Base-by-base conservation (phyloP, 2,113 vertebrate species). In the Sarotherodon lohbergeri region DNA sequence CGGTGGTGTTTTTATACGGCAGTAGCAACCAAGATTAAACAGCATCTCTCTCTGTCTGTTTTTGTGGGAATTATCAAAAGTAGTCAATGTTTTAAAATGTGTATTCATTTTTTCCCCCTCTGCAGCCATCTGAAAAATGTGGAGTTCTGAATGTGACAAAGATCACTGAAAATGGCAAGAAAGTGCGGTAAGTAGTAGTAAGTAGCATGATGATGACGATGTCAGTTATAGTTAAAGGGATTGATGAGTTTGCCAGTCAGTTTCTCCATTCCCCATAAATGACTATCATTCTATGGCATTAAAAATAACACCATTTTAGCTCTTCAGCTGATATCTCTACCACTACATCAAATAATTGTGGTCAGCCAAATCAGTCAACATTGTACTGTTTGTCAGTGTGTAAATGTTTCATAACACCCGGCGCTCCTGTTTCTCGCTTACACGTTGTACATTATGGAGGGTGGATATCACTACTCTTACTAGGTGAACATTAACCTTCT, bases 81-180 rank as follows among this genome's bases (percentile, higher is more conserved):
- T 8, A 39, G 22, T 68, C 11, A 1, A 22, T 68, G 1, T n/a
- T 80, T n/a, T 80, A 50, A 79, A 46, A 24, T 24, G 5, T 54
- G 83, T 9, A 9, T 7, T 76, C 1, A 85, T 48, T 34, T 50
- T 5, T 76, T 52, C 4, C 61, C 11, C 14, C 68, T 86, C 54
- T 76, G 6, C 93, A 99, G 98, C 97, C 97, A 19, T 98, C 98
- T 93, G 98, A 99, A 90, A 99, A 99, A 89, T 98, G 97, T 32
- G 98, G 98, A 17, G 59, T 97, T 80, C 91, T 99, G 94, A 98
- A 98, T 54, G 97, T 98, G 94, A 99, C 98, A 68, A 99, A 99
- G 96, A 97, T 99, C 91, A 98, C 98, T 34, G 98, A 99, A 94
- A 95, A 99, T 82, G 98, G 98, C 34, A 99, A 99, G 93, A 99